Evolutionary conservation across 2,888 invertebrate genomes (phyloP), one percentile per base, ranked within the genome.

Genomic region (Hypomecis punctinalis): DNA sequence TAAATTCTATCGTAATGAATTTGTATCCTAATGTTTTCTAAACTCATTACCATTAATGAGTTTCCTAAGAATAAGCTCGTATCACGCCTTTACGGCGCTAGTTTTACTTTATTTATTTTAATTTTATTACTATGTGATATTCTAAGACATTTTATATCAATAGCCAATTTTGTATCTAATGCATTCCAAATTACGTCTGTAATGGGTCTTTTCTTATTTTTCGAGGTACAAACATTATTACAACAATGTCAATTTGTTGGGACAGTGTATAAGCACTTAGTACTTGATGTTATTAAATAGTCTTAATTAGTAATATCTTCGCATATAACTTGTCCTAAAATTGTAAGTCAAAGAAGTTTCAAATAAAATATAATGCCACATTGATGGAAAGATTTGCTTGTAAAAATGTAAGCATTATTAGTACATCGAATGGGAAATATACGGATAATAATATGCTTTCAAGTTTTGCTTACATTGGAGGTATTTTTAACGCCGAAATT

Each of bases 181-280:
- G 81, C 85, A 84, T 85, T 85, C 85, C 85, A 79, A 76, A 76
- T 76, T 75, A 75, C 71, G 43, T 76, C 74, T 79, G 76, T 76
- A 74, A 71, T 71, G 69, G 67, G 72, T 67, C 66, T 70, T 72
- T 65, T 65, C 72, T 68, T 71, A 61, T 66, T 65, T 51, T 54
- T 60, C 35, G 37, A 36, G 48, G n/a, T 10, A 58, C 63, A 63
- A 74, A 77, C 75, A 76, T 54, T 56, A 71, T 79, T 78, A 75
- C 74, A 78, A 74, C 77, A 78, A 75, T 78, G 79, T 81, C 78
- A 80, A 80, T 78, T 76, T 79, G 76, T 78, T 77, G 63, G 66
- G 36, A 67, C 61, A 69, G 47, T 73, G 56, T 74, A 59, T 61
- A 55, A 61, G 63, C 61, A 67, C 57, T 60, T 60, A 55, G 54